Base-by-base conservation (phyloP, 2,113 vertebrate genomes). In the Suricata suricatta region DNA sequence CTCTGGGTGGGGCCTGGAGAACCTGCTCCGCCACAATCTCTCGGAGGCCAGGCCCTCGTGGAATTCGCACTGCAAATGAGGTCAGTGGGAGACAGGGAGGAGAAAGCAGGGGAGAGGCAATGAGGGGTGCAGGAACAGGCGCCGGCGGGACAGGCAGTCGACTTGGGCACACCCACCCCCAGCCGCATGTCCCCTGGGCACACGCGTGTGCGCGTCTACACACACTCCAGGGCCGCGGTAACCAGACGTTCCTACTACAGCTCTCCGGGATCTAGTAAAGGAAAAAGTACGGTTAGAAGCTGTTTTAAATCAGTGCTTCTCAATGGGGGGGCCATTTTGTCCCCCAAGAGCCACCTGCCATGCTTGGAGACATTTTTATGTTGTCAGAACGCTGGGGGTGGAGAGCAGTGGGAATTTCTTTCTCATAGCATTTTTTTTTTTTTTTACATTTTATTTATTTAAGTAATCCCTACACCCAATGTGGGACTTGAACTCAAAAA, bases 21-120 rank as follows among this genome's bases (percentile, higher is more conserved):
- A 91, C 95, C 93, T 80, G 93, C 91, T 96, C 64, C 69, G 90
- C 90, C 64, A 52, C 82, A 38, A 1, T 31, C 60, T 35, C 47
- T 7, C 6, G 3, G 77, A 25, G 8, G 63, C 86, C 82, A 38
- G 77, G 21, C 95, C 68, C 74, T 23, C 35, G 63, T 29, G 52
- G 60, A 35, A 33, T 76, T 13, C 33, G 47, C 74, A 29, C 38
- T 27, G 77, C 25, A 23, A 69, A 54, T 64, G 94, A 96, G 79
- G 88, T 81, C 96, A 86, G 84, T 33, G 79, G 17, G 23, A 25
- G 64, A 68, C 41, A 31, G 35, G 13, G 60, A 85, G 50, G 84
- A 50, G 27, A 60, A 6, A 2, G 54, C 2, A 3, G 11, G 25
- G 33, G 15, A 60, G 38, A 38, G 35, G 79, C 38, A 44, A 35